phyloP scores from a whole-genome alignment of 53 echinoderm and acorn worm species.

The Stichopus horrens region DNA sequence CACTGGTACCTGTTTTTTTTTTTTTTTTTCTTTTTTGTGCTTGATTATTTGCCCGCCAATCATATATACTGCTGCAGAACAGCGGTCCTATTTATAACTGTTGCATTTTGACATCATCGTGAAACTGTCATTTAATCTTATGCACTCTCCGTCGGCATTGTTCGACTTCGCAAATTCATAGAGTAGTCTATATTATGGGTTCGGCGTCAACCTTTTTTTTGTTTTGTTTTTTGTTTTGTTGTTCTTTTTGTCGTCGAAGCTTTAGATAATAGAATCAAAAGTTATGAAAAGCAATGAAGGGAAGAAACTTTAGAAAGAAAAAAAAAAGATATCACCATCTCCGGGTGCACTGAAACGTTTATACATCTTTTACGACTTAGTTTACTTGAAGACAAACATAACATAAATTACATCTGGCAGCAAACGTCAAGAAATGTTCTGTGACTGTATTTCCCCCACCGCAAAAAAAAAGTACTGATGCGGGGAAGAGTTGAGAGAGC shows the following conservation, averaged over 20 bases:
- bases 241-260: neutral
- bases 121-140: too few relatives aligned
- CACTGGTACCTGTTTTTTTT: too few relatives aligned
- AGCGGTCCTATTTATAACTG: too few relatives aligned
- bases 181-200: neutral
- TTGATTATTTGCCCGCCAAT: too few relatives aligned
- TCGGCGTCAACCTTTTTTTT: neutral
- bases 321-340: neutral
- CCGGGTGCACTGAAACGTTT: neutral
- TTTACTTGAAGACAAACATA: constrained; percentile 29
- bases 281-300: neutral
- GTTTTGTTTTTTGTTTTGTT: too few relatives aligned
- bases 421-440: constrained; percentile 5
- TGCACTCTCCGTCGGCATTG: too few relatives aligned
- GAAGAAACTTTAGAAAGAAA: neutral
- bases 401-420: constrained; percentile 33
- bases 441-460: neutral
- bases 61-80: too few relatives aligned
- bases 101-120: too few relatives aligned
- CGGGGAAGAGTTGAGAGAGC: neutral
- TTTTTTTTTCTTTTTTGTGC: too few relatives aligned
- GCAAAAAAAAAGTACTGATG: neutral
- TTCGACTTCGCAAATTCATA: too few relatives aligned
- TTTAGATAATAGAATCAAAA: constrained; percentile 10
- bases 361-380: neutral